These are phyloP conservation scores for Apteryx mantelli DNA, from an alignment of 2,113 vertebrate species.

Conservation along the genomic window DNA sequence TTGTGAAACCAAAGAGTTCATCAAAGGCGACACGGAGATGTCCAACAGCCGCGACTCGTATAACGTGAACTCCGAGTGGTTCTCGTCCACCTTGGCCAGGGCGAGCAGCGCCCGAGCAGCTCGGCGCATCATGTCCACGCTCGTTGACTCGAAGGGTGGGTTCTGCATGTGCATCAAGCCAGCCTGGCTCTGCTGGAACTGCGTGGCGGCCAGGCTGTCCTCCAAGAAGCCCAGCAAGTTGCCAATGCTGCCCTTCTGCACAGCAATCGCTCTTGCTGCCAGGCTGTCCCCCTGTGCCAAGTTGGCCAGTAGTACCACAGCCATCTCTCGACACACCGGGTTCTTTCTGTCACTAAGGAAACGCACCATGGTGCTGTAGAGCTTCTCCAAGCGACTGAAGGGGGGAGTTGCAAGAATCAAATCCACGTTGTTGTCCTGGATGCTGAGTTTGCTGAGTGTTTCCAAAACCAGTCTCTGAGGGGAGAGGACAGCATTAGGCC, in stretches of 20 bases:
- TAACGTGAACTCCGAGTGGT: constrained; percentile 98
- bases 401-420: constrained; percentile 97
- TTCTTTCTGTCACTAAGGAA: constrained; percentile 97
- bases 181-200: constrained; percentile 97
- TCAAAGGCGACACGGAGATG: constrained; percentile 97
- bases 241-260: constrained; percentile 97
- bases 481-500: constrained; percentile 92
- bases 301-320: constrained; percentile 97
- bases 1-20: constrained; percentile 99
- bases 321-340: constrained; percentile 98
- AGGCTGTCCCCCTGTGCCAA: constrained; percentile 96
- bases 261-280: constrained; percentile 95
- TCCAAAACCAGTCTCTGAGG: constrained; percentile 99
- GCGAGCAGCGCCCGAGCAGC: constrained; percentile 95
- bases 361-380: constrained; percentile 95
- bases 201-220: constrained; percentile 97
- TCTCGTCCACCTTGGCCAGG: constrained; percentile 98
- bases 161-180: constrained; percentile 94
- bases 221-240: constrained; percentile 97
- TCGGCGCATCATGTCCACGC: constrained; percentile 99
- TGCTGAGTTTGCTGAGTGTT: constrained; percentile 98
- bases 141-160: constrained; percentile 95
- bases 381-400: constrained; percentile 94
- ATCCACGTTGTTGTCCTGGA: constrained; percentile 99
- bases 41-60: constrained; percentile 99